Conservation (phyloP, 1,140 invertebrate genomes). For the Ganaspis sp. region DNA sequence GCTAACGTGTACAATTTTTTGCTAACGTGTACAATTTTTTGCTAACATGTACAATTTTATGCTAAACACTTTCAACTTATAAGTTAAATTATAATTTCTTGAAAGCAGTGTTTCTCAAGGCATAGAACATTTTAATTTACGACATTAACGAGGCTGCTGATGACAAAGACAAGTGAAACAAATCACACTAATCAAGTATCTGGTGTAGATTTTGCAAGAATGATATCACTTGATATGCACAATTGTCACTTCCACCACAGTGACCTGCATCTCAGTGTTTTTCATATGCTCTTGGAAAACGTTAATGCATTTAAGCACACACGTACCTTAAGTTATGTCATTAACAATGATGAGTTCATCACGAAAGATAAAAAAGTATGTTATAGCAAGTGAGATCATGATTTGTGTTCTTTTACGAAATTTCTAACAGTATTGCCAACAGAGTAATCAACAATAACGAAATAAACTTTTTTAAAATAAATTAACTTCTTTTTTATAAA, state of each 20-base stretch:
- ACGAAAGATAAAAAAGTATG: slow-evolving; percentile 14
- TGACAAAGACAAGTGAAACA: background rate
- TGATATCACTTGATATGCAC: slow-evolving; percentile 4
- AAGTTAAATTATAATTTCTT: no score
- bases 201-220: background rate
- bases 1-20: no score
- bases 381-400: background rate
- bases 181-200: slow-evolving; percentile 1
- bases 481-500: no score
- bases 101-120: background rate
- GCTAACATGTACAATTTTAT: no score
- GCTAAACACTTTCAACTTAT: no score
- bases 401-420: background rate
- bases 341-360: slow-evolving; percentile 42
- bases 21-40: no score
- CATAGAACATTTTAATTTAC: background rate
- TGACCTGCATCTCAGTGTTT: background rate
- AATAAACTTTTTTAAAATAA: no score
- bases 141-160: background rate
- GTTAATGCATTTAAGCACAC: slow-evolving; percentile 22
- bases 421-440: background rate
- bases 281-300: slow-evolving; percentile 7
- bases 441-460: no score
- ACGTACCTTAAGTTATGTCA: slow-evolving; percentile 39
- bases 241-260: background rate